These are phyloP conservation scores for Battus philenor DNA, from an alignment of 1,140 invertebrate genomes.

Conservation along the genomic window DNA sequence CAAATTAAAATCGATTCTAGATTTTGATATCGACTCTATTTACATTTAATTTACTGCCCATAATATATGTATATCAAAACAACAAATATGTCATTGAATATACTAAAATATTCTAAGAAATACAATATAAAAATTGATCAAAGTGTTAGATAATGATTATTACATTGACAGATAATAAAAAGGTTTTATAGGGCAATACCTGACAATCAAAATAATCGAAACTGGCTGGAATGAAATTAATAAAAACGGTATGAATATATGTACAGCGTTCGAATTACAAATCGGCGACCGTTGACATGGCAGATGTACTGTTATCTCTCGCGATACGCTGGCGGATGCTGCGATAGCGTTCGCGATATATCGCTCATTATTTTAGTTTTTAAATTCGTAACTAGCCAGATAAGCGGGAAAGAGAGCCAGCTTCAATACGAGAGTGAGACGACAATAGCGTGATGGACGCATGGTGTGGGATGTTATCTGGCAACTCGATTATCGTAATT, in stretches of 20 bases:
- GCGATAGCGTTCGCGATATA: conserved; percentile 44
- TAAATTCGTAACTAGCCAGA: conserved; percentile 41
- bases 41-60: too few relatives aligned
- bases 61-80: too few relatives aligned
- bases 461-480: conserved; percentile 29
- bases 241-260: background rate
- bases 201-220: background rate
- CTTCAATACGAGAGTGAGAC: conserved; percentile 24
- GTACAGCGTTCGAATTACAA: conserved; percentile 17
- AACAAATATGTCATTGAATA: too few relatives aligned
- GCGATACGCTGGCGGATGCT: conserved; percentile 49
- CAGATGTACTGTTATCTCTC: conserved; percentile 40
- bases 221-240: conserved; percentile 5
- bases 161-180: background rate
- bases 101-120: too few relatives aligned
- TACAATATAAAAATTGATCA: too few relatives aligned
- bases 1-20: too few relatives aligned
- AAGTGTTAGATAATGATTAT: too few relatives aligned
- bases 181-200: conserved; percentile 1
- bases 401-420: conserved; percentile 27
- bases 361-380: conserved; percentile 45
- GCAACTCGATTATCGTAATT: conserved; percentile 23
- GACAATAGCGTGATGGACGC: conserved; percentile 39
- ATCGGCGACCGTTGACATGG: conserved; percentile 27
- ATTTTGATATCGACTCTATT: too few relatives aligned